Percentiles rank a stretch among this genome's conserved stretches.
Conservation (phyloP, 35 echinoderm and acorn worm genomes). For the Eucidaris tribuloides region DNA sequence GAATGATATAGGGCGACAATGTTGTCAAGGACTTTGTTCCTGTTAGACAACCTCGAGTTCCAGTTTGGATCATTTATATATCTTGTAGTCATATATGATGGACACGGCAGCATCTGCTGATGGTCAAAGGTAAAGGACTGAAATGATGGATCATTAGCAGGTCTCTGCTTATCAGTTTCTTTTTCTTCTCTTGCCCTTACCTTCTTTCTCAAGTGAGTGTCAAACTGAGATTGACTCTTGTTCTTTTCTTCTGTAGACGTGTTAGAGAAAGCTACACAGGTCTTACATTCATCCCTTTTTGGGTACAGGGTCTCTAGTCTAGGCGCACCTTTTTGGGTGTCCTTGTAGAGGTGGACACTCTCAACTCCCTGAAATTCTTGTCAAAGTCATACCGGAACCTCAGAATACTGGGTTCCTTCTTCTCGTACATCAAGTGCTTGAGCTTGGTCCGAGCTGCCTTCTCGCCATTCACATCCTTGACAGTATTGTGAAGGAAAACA, state of each 20-base stretch:
- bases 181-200: no score
- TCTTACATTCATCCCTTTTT: not conserved
- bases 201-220: no score
- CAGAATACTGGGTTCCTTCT: not conserved
- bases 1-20: not conserved
- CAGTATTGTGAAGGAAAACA: no score
- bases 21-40: not conserved
- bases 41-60: not conserved
- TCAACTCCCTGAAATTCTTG: not conserved
- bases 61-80: not conserved
- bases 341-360: slow-evolving; percentile 17
- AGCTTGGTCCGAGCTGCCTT: slow-evolving; percentile 16
- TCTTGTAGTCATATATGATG: no score
- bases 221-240: no score
- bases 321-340: not conserved
- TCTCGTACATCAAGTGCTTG: slow-evolving; percentile 28
- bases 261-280: not conserved
- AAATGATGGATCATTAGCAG: no score
- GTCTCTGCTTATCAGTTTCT: no score
- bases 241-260: not conserved
- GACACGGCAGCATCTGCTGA: no score
- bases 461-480: slow-evolving; percentile 26
- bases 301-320: slow-evolving; percentile 9
- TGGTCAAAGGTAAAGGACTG: no score
- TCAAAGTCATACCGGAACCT: slow-evolving; percentile 12